A percentile compares a stretch with the other conserved stretches of the same genome.
Conservation (phyloP, 2,888 invertebrate genomes). For the Cremastobaeus sp. region DNA sequence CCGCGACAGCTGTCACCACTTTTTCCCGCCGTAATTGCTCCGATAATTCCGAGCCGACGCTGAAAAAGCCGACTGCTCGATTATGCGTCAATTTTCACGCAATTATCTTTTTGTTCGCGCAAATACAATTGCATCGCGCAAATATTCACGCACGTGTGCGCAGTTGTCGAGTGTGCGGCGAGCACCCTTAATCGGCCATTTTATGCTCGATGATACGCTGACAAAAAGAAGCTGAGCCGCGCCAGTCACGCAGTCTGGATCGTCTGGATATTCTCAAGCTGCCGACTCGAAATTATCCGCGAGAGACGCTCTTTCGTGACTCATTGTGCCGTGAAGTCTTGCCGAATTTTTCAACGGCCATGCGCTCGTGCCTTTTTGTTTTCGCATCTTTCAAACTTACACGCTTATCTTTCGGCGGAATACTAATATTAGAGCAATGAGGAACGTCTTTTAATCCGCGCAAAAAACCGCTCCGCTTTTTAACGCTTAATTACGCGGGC, state of each 20-base stretch:
- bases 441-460: conserved; percentile 21
- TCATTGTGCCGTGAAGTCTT: conserved; percentile 26
- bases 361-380: conserved; percentile 44
- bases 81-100: conserved; percentile 15
- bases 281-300: conserved; percentile 50
- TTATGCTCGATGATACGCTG: conserved; percentile 50
- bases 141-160: conserved; percentile 48
- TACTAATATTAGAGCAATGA: conserved; percentile 49
- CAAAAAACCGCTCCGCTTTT: conserved; percentile 25
- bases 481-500: conserved; percentile 20
- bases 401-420: conserved; percentile 47
- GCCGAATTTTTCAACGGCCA: conserved; percentile 47
- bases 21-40: no score
- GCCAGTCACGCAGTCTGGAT: conserved; percentile 58
- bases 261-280: conserved; percentile 56
- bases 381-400: conserved; percentile 27
- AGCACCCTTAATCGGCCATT: conserved; percentile 53
- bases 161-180: conserved; percentile 23
- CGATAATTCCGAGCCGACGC: no score
- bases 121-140: conserved; percentile 3
- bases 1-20: no score
- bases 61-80: no score
- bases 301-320: conserved; percentile 36
- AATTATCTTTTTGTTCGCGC: conserved; percentile 12
- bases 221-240: conserved; percentile 47